These are phyloP conservation scores for Sander vitreus DNA, from an alignment of 2,113 vertebrate species.

Conservation along the genomic window DNA sequence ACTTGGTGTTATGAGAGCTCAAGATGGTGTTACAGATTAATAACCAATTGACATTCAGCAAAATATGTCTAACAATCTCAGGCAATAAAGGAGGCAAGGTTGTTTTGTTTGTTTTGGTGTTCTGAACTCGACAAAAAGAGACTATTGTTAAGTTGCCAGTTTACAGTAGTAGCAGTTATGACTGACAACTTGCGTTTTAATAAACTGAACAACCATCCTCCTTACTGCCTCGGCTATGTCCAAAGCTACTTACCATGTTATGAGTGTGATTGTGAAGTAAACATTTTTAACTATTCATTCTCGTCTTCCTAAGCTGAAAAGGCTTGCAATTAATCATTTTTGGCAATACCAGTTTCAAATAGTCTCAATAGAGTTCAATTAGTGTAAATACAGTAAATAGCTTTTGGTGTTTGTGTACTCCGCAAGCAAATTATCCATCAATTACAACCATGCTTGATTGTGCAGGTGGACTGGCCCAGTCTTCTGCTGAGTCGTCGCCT, in stretches of 20 bases:
- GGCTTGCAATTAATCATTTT: not conserved
- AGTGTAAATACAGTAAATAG: not conserved
- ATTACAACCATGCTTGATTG: slow-evolving; percentile 19
- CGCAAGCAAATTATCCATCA: slow-evolving; percentile 12
- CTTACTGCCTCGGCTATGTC: not conserved
- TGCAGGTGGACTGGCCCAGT: slow-evolving; percentile 29
- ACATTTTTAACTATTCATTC: not conserved
- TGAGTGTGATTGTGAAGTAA: not conserved
- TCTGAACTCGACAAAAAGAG: not conserved
- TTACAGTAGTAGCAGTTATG: not conserved
- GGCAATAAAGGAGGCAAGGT: not conserved
- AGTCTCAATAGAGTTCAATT: slow-evolving; percentile 4
- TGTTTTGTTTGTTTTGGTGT: not conserved
- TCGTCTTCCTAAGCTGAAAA: not conserved
- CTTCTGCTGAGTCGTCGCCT: not conserved
- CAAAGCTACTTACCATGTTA: not conserved
- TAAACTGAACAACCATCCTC: not conserved
- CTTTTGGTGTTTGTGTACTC: slow-evolving; percentile 13
- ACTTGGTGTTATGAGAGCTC: not conserved
- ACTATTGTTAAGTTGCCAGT: not conserved
- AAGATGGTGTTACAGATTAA: not conserved
- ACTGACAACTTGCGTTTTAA: not conserved
- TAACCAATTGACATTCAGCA: not conserved
- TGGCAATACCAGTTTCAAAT: not conserved
- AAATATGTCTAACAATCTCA: not conserved